phyloP scores from a whole-genome alignment of 2,888 invertebrate genomes.

The Archips crataeganus region DNA sequence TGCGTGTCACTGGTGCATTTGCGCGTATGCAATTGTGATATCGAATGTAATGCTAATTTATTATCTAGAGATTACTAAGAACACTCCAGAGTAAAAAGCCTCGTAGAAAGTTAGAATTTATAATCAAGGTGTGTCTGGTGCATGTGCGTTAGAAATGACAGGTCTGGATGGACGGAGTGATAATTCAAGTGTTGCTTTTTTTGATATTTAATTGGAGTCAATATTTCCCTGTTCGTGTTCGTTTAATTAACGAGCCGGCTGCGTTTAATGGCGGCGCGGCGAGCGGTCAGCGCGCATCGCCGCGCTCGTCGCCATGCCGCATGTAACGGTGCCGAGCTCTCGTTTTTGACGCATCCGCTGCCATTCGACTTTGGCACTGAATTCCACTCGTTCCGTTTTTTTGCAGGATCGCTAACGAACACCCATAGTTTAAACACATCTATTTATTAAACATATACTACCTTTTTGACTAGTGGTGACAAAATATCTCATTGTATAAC shows the following conservation, averaged over 20 bases:
- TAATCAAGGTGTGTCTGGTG: slow-evolving; percentile 60
- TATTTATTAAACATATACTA: slow-evolving; percentile 59
- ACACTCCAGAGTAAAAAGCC: slow-evolving; percentile 47
- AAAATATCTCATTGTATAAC: slow-evolving; percentile 53
- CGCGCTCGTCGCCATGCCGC: slow-evolving; percentile 53
- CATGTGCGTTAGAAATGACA: slow-evolving; percentile 51
- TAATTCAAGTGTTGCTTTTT: slow-evolving; percentile 34
- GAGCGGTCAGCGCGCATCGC: slow-evolving; percentile 33
- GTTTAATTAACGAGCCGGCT: slow-evolving; percentile 62
- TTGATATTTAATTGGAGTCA: slow-evolving; percentile 43
- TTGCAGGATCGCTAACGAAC: slow-evolving; percentile 5
- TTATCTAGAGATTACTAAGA: slow-evolving; percentile 66
- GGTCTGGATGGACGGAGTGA: slow-evolving; percentile 41
- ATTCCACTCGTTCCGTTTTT: slow-evolving; percentile 17
- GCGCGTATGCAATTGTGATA: slow-evolving; percentile 79
- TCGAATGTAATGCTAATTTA: slow-evolving; percentile 74
- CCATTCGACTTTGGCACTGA: slow-evolving; percentile 48
- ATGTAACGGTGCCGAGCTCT: slow-evolving; percentile 80
- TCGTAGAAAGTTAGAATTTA: slow-evolving; percentile 58
- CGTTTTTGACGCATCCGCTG: slow-evolving; percentile 66
- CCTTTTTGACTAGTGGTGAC: slow-evolving; percentile 46
- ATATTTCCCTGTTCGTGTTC: slow-evolving; percentile 58
- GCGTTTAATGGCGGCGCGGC: slow-evolving; percentile 45
- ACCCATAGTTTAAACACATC: slow-evolving; percentile 47
- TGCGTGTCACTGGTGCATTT: slow-evolving; percentile 64